Evolutionary conservation across 2,797 vertebrate species (phyloP), one percentile per base, ranked within the genome.

Genomic region (Hafferia zeledoni): DNA sequence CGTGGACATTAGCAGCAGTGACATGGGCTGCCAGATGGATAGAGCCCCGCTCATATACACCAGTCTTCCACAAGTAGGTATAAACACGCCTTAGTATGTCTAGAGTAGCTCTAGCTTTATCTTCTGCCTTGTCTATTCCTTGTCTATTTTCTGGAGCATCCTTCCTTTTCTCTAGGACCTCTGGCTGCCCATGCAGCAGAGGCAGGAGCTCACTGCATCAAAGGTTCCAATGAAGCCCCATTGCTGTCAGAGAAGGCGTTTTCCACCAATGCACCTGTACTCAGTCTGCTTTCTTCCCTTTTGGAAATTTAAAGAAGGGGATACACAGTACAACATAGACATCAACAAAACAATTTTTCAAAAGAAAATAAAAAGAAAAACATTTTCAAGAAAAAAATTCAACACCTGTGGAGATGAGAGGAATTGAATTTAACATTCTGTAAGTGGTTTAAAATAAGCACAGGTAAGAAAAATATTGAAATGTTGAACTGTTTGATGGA

Each of bases 1-100:
- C 0, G 0, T 12, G 16, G 37, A 11, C 30, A 12, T 47, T 5
- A 60, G 20, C 28, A 49, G 22, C 39, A 59, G 44, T 49, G 43
- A 47, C 3, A 4, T 6, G 10, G 6, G 13, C 27, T 60, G 35
- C 19, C n/a, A 16, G 11, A 35, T 4, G 6, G n/a, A 41, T 37
- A 50, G 35, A 81, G 8, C 10, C 25, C 52, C 55, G 16, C 14
- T 78, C 18, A 16, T 16, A 11, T 16, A 9, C 1, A 5, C 11
- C 30, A 55, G 24, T 3, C 55, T 89, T 65, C 87, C 50, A 69
- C 43, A 44, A n/a, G 12, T 10, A 43, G 43, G 20, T n/a, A 55
- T 22, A 6, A 39, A 14, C 24, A 12, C 39, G 49, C 17, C 8
- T 56, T 33, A 24, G 6, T 9, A 2, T 44, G 57, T 63, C 30